Base-by-base conservation (phyloP, 1,140 invertebrate genomes). In the Kradibia gibbosae region DNA sequence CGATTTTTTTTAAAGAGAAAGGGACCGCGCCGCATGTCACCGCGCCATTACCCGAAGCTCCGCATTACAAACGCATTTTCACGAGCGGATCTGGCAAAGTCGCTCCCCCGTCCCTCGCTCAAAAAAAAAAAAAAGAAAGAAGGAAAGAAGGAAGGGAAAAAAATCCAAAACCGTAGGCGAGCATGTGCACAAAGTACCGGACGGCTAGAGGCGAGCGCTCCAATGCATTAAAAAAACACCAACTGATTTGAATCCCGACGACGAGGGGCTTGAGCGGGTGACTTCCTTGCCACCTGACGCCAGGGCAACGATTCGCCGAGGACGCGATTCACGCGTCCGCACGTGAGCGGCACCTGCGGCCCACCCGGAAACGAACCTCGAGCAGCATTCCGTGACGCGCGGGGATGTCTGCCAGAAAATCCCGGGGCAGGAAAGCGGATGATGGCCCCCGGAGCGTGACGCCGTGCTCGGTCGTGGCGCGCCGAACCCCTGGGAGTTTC, bases 311-410 rank as follows among this genome's bases (percentile, higher is more conserved):
- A 75, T 81, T 76, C 75, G n/a, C 36, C 34, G 10, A 50, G 75
- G 57, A 34, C 48, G 36, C 77, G 70, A 50, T 74, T 74, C 65
- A 71, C 48, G 50, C 65, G 55, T 50, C 53, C 39, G 76, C 70
- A 73, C 78, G 55, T 60, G 57, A 34, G 20, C n/a, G 42, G 42
- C 65, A 28, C 25, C 45, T 22, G 50, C 48, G 31, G 17, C 67
- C 55, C 53, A 74, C 73, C 78, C 78, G 78, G 78, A 80, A 79
- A 55, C 50, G 65, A 45, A 10, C 28, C 42, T n/a, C 42, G 34
- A 25, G 25, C 67, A 80, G 20, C 73, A 57, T 34, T 81, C 73
- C 73, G 80, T 55, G 45, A 81, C 80, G 73, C 80, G 73, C 25
- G 36, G 75, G 75, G 75, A 65, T 78, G 42, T 3, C 25, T 57